A percentile compares a stretch with the other conserved stretches of the same genome.
phyloP scores from a whole-genome alignment of 2,888 invertebrate genomes.

The Trisateles emortualis region DNA sequence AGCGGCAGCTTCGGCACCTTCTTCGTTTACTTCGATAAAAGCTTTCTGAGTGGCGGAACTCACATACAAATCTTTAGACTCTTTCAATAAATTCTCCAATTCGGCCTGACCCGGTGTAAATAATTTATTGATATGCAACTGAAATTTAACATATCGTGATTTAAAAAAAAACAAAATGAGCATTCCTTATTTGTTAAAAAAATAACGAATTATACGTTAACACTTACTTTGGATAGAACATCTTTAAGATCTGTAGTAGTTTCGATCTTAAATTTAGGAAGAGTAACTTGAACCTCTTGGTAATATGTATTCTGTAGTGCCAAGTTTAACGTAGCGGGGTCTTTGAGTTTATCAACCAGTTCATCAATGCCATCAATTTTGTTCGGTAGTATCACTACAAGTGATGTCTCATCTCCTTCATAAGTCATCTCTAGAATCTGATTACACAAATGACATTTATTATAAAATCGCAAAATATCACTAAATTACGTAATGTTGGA shows the following conservation, averaged over 20 bases:
- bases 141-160: conserved; percentile 9
- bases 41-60: conserved; percentile 92
- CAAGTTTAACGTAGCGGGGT: conserved; percentile 67
- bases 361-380: conserved; percentile 88
- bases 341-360: conserved; percentile 87
- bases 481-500: no score
- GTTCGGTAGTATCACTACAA: conserved; percentile 92
- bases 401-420: conserved; percentile 88
- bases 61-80: conserved; percentile 80
- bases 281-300: conserved; percentile 86
- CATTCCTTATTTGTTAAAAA: not conserved
- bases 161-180: not conserved
- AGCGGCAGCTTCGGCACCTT: conserved; percentile 94
- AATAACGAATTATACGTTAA: no score
- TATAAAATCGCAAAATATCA: no score
- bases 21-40: conserved; percentile 94
- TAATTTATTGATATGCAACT: conserved; percentile 62
- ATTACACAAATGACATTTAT: no score
- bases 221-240: conserved; percentile 87
- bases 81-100: conserved; percentile 88
- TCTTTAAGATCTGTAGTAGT: conserved; percentile 88
- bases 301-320: conserved; percentile 71
- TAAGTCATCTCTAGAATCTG: conserved; percentile 92
- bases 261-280: conserved; percentile 94
- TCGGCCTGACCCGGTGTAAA: conserved; percentile 78